phyloP scores from a whole-genome alignment of 2,888 invertebrate genomes.

The Erpobdella octoculata region DNA sequence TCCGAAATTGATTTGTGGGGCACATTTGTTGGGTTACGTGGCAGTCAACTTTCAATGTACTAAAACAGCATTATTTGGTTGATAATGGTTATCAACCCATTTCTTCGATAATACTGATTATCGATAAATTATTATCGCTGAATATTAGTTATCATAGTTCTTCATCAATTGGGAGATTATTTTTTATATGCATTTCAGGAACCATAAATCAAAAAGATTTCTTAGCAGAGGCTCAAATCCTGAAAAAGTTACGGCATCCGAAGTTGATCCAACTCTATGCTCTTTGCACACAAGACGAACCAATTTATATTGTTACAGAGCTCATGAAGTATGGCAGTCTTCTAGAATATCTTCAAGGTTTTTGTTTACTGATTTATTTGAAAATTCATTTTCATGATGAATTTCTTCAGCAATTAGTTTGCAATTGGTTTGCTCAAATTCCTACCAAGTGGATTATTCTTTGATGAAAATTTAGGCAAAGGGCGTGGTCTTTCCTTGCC shows the following conservation, averaged over 20 bases:
- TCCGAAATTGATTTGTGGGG: no score
- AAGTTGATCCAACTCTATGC: constrained; percentile 96
- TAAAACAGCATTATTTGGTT: no score
- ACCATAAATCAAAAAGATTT: constrained; percentile 97
- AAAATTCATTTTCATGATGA: not conserved
- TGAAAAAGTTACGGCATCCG: constrained; percentile 93
- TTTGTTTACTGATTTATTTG: not conserved
- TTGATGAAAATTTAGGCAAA: constrained; percentile 61
- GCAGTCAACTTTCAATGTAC: not conserved
- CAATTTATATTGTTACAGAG: constrained; percentile 95
- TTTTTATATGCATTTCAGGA: constrained; percentile 40
- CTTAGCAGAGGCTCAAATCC: constrained; percentile 96
- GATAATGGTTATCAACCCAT: not conserved
- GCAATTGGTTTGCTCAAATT: not conserved
- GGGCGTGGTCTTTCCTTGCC: constrained; percentile 82
- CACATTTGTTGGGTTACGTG: not conserved
- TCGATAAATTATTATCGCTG: not conserved
- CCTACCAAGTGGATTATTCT: not conserved
- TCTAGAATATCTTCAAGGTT: constrained; percentile 72
- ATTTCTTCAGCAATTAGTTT: not conserved
- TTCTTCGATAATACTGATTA: not conserved
- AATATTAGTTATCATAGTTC: not conserved
- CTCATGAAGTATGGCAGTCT: constrained; percentile 97
- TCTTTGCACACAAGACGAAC: constrained; percentile 97
- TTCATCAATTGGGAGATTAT: not conserved